Percentiles rank a stretch among this genome's conserved stretches.
phyloP scores from a whole-genome alignment of 2,888 invertebrate species.

The Cosmia pyralina region DNA sequence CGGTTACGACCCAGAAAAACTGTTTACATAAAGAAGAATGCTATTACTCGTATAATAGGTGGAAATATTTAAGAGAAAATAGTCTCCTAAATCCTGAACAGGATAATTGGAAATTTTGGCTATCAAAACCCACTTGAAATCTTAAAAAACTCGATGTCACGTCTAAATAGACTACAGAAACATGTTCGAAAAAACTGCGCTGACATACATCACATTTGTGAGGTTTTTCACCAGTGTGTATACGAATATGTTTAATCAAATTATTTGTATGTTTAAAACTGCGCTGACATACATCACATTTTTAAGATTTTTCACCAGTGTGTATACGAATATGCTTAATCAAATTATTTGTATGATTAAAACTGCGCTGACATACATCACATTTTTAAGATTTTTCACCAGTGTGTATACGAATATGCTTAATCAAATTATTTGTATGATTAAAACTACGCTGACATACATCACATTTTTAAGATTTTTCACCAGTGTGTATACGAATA shows the following conservation, averaged over 20 bases:
- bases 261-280: background rate
- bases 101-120: background rate
- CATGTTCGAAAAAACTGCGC: background rate
- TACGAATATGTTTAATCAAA: background rate
- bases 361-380: background rate
- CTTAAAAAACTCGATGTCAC: background rate
- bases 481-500: background rate
- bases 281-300: background rate
- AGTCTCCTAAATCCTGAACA: background rate
- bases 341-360: background rate
- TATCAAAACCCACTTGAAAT: background rate
- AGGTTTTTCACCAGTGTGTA: background rate
- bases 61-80: background rate
- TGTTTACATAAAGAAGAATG: background rate
- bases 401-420: background rate
- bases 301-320: background rate
- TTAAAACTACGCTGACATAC: background rate
- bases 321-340: background rate
- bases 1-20: background rate
- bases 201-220: background rate
- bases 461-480: background rate
- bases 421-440: background rate
- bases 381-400: background rate
- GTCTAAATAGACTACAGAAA: background rate
- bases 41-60: background rate